Evolutionary conservation across 2,888 invertebrate genomes (phyloP).

Genomic region (Pyrgus malvae): DNA sequence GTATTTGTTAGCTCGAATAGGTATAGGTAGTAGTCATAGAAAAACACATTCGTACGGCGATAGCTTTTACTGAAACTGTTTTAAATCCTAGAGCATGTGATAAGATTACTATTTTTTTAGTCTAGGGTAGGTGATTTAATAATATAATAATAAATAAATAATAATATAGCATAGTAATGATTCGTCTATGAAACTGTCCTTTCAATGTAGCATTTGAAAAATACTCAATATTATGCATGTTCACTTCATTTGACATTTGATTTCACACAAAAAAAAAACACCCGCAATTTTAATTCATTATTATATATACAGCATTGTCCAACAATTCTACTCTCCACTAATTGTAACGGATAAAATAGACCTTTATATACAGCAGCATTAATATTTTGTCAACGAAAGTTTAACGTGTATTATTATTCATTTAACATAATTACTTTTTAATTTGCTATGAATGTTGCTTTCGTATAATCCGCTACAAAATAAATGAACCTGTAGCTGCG

Average conservation of each 20-base stretch:
- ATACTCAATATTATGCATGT: constrained; percentile 40
- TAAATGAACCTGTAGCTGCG: constrained; percentile 19
- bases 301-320: not conserved
- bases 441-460: constrained; percentile 18
- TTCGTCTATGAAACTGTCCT: too few species aligned
- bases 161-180: too few species aligned
- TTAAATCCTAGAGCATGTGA: too few species aligned
- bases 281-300: not conserved
- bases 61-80: too few species aligned
- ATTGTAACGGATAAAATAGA: too few species aligned
- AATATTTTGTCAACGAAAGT: too few species aligned
- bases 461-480: constrained; percentile 17
- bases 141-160: not conserved
- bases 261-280: constrained; percentile 15
- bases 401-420: not conserved
- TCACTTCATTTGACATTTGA: constrained; percentile 37
- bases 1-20: not conserved
- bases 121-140: too few species aligned
- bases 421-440: constrained; percentile 16
- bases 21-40: not conserved
- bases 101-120: too few species aligned
- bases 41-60: too few species aligned
- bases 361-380: too few species aligned
- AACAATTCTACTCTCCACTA: constrained; percentile 14
- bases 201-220: not conserved